Evolutionary conservation across 2,888 invertebrate species (phyloP).

Genomic region (Macrophya annulata): DNA sequence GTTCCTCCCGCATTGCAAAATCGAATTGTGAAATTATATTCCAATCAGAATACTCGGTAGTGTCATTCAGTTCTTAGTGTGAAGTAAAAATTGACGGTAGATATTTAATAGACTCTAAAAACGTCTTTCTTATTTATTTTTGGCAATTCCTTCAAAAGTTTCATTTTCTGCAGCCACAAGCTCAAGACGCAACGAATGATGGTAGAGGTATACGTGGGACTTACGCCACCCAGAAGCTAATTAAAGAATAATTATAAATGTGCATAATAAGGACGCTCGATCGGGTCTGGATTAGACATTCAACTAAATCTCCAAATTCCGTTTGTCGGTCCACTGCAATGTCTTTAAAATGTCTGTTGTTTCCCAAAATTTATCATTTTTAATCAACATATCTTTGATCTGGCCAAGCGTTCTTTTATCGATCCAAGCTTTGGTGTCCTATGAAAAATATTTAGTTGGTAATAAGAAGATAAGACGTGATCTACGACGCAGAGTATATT

Average conservation of each 20-base stretch:
- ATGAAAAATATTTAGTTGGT: neutral
- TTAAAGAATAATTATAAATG: conserved; percentile 5
- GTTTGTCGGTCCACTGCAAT: neutral
- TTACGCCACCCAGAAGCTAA: neutral
- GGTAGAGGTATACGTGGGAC: neutral
- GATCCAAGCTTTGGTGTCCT: neutral
- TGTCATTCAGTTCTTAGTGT: too few relatives aligned
- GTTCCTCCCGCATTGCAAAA: too few relatives aligned
- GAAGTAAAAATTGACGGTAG: neutral
- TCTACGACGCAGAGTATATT: neutral
- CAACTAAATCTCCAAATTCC: neutral
- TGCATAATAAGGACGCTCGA: neutral
- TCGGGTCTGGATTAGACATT: neutral
- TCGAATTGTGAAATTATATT: too few relatives aligned
- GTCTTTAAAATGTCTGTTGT: neutral
- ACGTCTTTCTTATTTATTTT: too few relatives aligned
- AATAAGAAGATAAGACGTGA: conserved; percentile 7
- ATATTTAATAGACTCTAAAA: neutral
- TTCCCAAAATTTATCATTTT: neutral
- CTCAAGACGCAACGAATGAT: neutral
- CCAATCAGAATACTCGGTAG: too few relatives aligned
- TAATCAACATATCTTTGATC: neutral
- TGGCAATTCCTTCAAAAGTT: neutral
- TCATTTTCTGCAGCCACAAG: neutral
- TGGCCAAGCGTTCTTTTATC: neutral